Conservation (phyloP, 1,140 invertebrate genomes). For the Thalassaphorura encarpata region DNA sequence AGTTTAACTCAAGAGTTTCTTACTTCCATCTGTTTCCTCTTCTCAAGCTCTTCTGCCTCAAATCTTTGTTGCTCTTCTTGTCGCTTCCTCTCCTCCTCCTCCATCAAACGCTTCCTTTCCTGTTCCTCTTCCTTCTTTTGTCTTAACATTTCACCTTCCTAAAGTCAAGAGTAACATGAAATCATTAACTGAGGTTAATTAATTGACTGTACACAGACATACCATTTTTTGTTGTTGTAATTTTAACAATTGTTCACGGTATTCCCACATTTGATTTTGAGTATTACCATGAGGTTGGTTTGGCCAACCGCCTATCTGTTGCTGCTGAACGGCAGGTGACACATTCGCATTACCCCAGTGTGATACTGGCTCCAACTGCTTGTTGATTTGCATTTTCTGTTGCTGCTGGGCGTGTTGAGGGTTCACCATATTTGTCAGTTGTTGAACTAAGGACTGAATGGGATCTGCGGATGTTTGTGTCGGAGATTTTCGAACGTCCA, state of each 20-base stretch:
- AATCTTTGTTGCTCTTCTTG: slow-evolving; percentile 34
- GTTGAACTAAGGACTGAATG: slow-evolving; percentile 32
- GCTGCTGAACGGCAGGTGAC: slow-evolving; percentile 4
- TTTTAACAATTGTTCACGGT: slow-evolving; percentile 26
- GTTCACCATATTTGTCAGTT: slow-evolving; percentile 26
- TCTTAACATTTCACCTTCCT: slow-evolving; percentile 33
- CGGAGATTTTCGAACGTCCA: too few relatives aligned
- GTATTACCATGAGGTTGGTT: not conserved
- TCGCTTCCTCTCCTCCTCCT: slow-evolving; percentile 40
- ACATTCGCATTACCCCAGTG: too few relatives aligned
- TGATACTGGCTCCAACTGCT: too few relatives aligned
- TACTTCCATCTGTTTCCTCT: slow-evolving; percentile 34
- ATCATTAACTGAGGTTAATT: too few relatives aligned
- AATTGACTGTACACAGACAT: slow-evolving; percentile 2
- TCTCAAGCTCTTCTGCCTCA: slow-evolving; percentile 32
- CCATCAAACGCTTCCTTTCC: slow-evolving; percentile 39
- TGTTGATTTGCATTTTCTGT: slow-evolving; percentile 7
- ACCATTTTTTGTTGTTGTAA: slow-evolving; percentile 25
- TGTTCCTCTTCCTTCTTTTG: slow-evolving; percentile 26
- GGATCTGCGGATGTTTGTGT: slow-evolving; percentile 26
- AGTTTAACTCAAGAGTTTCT: too few relatives aligned
- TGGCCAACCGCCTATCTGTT: not conserved
- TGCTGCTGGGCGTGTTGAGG: slow-evolving; percentile 15
- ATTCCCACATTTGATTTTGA: slow-evolving; percentile 24
- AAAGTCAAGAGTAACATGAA: not conserved